Base-by-base conservation (phyloP, 2,797 vertebrate genomes). In the Sternarchorhynchus goeldii region DNA sequence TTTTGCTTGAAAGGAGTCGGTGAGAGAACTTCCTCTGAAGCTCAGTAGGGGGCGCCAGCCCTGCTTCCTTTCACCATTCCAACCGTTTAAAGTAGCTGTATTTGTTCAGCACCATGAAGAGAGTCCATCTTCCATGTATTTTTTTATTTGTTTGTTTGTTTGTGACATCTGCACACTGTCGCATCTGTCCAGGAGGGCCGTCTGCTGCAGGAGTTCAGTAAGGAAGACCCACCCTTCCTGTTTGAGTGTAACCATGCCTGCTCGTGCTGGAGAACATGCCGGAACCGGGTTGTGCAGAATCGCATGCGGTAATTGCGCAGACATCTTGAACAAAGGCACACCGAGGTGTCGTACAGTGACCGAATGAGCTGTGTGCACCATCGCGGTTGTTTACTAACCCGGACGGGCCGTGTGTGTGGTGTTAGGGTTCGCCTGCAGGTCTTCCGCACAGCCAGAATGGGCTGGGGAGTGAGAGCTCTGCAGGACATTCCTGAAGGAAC, bases 231-330 rank as follows among this genome's bases (percentile, higher is more conserved):
- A 0, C 97, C 96, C 0, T 91, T 97, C 62, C 93, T 99, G 86
- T 99, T 98, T 0, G 97, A 99, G 90, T 99, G 97, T 83, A 98
- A 98, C 86, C 97, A 97, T 0, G 95, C 96, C n/a, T 99, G 97
- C 85, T 95, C 95, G 7, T 98, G 97, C 89, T 98, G 96, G 97
- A 93, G 96, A 84, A 96, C 90, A 64, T 99, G 97, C 82, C 94
- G 95, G 84, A 99, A 99, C 90, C 88, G 97, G 0, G 96, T 99
- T 50, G 95, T 98, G 67, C 97, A 99, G 87, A 97, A 98, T 0
- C 96, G 96, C 50, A 91, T 98, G 84, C 93, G 95, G 97, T 95
- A 87, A 91, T 18, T 5, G 39, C 2, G 0, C 41, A 72, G 31
- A 39, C 1, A 3, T 92, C 34, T 34, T 21, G 10, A 16, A 32